A percentile compares a stretch with the other conserved stretches of the same genome.
Conservation (phyloP, 2,113 vertebrate genomes). For the Catagonus wagneri region DNA sequence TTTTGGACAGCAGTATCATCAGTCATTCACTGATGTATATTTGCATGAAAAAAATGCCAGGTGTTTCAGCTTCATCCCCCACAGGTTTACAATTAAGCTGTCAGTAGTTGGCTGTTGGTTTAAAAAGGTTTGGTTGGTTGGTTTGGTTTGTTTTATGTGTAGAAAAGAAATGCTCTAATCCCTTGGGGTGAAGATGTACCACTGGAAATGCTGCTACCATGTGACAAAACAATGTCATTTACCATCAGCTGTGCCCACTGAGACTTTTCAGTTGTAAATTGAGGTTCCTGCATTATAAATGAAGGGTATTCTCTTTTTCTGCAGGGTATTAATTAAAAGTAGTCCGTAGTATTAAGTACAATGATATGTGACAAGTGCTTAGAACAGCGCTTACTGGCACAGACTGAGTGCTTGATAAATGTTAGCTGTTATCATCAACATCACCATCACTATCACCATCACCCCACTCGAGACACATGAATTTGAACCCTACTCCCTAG, state of each 20-base stretch:
- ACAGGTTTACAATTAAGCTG: constrained; percentile 48
- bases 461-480: not conserved
- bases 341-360: constrained; percentile 18
- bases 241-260: not conserved
- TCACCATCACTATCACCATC: not conserved
- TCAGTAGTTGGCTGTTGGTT: constrained; percentile 31
- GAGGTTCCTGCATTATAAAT: constrained; percentile 44
- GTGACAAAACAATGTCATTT: constrained; percentile 1
- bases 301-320: not conserved
- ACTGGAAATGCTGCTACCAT: not conserved
- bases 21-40: constrained; percentile 44
- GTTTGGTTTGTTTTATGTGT: constrained; percentile 5
- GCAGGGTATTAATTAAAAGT: not conserved
- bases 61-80: constrained; percentile 22
- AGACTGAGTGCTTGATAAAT: constrained; percentile 29
- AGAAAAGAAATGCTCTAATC: constrained; percentile 47
- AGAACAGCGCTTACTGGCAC: constrained; percentile 13
- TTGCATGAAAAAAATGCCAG: constrained; percentile 56
- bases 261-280: constrained; percentile 28
- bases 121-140: not conserved
- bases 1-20: constrained; percentile 39
- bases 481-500: not conserved
- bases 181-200: not conserved
- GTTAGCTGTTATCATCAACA: not conserved
- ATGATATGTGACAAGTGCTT: not conserved